Percentiles rank a stretch among this genome's conserved stretches.
Evolutionary conservation across 2,113 vertebrate genomes (phyloP).

Genomic region (Brachyhypopomus occidentalis): DNA sequence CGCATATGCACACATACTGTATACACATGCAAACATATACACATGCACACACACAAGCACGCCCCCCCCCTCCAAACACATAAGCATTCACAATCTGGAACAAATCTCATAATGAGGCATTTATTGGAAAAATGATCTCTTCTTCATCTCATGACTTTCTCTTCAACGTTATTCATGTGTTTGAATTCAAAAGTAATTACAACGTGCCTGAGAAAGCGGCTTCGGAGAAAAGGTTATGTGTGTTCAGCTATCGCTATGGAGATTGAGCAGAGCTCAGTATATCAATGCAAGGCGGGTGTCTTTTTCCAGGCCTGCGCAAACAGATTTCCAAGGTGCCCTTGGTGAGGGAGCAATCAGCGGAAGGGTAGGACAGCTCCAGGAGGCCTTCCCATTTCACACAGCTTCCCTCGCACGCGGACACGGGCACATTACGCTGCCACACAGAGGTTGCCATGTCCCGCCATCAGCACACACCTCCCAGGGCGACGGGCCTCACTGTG

Average conservation of each 20-base stretch:
- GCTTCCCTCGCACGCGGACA: constrained; percentile 27
- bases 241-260: constrained; percentile 25
- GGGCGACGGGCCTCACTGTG: constrained; percentile 20
- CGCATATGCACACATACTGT: background rate
- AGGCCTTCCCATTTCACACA: constrained; percentile 22
- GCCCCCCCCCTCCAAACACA: too few relatives aligned
- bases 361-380: constrained; percentile 20
- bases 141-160: background rate
- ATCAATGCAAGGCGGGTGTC: constrained; percentile 6
- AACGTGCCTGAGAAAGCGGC: background rate
- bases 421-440: constrained; percentile 30
- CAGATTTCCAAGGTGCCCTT: constrained; percentile 52
- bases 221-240: constrained; percentile 14
- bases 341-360: constrained; percentile 33
- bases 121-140: constrained; percentile 4
- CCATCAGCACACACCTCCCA: constrained; percentile 29
- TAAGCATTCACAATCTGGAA: background rate
- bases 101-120: constrained; percentile 16
- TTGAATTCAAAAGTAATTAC: constrained; percentile 24
- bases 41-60: background rate
- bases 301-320: constrained; percentile 29
- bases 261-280: constrained; percentile 18
- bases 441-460: background rate
- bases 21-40: background rate
- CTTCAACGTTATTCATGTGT: background rate